A percentile compares a stretch with the other conserved stretches of the same genome.
Evolutionary conservation across 2,113 vertebrate genomes (phyloP).

Genomic region (Pedionomus torquatus): DNA sequence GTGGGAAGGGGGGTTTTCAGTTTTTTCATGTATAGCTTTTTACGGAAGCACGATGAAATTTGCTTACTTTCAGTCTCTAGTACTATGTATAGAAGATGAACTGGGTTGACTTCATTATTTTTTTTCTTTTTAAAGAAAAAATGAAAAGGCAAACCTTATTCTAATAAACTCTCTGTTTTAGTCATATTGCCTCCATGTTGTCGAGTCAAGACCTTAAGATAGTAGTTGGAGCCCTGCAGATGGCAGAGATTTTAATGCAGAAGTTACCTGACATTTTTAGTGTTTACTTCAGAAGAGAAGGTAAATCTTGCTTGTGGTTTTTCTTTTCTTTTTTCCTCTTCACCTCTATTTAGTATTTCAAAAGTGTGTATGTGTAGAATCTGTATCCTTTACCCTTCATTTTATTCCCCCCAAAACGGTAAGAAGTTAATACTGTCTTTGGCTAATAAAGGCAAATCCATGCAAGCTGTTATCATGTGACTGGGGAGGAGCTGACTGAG

Average conservation of each 20-base stretch:
- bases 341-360: not conserved
- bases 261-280: slow-evolving; percentile 98
- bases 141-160: not conserved
- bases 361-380: not conserved
- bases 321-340: not conserved
- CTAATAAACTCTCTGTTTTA: slow-evolving; percentile 70
- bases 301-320: slow-evolving; percentile 68
- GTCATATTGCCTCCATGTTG: slow-evolving; percentile 99
- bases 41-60: not conserved
- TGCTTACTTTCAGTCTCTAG: not conserved
- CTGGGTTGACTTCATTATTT: not conserved
- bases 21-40: not conserved
- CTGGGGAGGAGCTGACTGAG: not conserved
- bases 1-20: not conserved
- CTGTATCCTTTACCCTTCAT: accelerated
- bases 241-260: slow-evolving; percentile 99
- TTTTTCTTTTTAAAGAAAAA: not conserved
- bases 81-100: not conserved
- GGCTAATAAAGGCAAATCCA: not conserved
- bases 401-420: not conserved
- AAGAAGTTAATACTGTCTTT: not conserved
- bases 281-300: slow-evolving; percentile 99
- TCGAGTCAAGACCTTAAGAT: slow-evolving; percentile 99
- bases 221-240: slow-evolving; percentile 98
- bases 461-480: not conserved